Base-by-base conservation (phyloP, 2,797 vertebrate species). In the Poeciliopsis presidionis region DNA sequence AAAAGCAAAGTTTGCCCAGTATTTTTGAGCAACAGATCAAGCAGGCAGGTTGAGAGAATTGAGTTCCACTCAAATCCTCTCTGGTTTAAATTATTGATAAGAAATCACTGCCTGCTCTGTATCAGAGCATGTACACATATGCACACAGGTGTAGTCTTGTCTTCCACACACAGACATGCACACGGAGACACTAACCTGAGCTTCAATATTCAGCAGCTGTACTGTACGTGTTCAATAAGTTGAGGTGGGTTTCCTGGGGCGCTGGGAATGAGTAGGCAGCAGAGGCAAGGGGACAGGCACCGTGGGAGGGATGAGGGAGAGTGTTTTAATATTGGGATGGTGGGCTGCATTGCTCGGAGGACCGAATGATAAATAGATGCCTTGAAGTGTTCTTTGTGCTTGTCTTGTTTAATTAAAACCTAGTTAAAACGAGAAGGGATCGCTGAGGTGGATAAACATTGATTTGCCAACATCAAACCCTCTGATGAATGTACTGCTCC, bases 401-500 rank as follows among this genome's bases (percentile, higher is more conserved):
- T 73, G 65, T 87, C 87, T 90, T 89, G 85, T 89, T 89, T 80
- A 89, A 91, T 88, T 91, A 87, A 94, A 92, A 85, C 82, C 88
- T 82, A 86, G 86, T 92, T 91, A 92, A 90, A 86, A 88, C 25
- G 86, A 89, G 74, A 84, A 84, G 77, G 77, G 86, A 83, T 88
- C 87, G 85, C 83, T 89, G 90, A 92, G 72, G 82, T 90, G 86
- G 85, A 86, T 79, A 93, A 92, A 93, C 91, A 89, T 75, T 91
- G 86, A 87, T 93, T 93, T 93, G 87, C 86, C 80, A 89, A 91
- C 90, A 92, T 94, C 91, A 94, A 94, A 90, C 88, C 55, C 70
- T 74, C 89, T 93, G 90, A 94, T 94, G 92, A 92, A 94, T 43
- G 84, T 83, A 83, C 81, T 82, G 82, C 86, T 63, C 77, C 86